These are phyloP conservation scores for Percina caprodes DNA, from an alignment of 2,113 vertebrate genomes.

Conservation along the genomic window DNA sequence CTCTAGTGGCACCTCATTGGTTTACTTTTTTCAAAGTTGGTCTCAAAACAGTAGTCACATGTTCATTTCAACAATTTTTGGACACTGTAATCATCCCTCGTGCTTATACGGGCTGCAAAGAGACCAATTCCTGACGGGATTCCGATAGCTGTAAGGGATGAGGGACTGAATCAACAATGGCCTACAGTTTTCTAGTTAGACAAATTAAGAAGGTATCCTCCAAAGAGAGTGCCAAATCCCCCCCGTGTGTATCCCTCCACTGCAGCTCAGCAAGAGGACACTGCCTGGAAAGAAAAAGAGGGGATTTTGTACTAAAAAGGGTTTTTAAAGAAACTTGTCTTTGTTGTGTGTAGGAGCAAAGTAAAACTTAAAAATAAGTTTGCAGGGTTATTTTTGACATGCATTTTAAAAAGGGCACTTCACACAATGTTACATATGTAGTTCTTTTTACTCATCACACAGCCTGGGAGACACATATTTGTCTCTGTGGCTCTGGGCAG, in stretches of 20 bases:
- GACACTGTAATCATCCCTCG: neutral
- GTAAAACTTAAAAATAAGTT: neutral
- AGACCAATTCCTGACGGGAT: neutral
- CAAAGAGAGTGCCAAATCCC: neutral
- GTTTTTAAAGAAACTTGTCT: neutral
- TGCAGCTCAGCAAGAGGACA: neutral
- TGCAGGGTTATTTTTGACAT: neutral
- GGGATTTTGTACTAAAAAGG: neutral
- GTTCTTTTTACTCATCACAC: neutral
- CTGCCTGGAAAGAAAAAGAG: neutral
- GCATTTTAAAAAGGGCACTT: neutral
- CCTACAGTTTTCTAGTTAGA: neutral
- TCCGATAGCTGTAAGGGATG: neutral
- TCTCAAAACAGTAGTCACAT: neutral
- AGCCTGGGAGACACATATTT: neutral
- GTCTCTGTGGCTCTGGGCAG: neutral
- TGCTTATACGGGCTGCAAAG: neutral
- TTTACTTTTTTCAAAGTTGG: neutral
- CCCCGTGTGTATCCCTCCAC: neutral
- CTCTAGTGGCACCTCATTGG: constrained; percentile 64
- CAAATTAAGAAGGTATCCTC: neutral
- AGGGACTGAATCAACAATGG: neutral
- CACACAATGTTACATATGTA: neutral
- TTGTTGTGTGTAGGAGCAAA: neutral
- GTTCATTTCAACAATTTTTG: neutral